Conservation (phyloP, 2,113 vertebrate species). For the Anser brachyrhynchus region DNA sequence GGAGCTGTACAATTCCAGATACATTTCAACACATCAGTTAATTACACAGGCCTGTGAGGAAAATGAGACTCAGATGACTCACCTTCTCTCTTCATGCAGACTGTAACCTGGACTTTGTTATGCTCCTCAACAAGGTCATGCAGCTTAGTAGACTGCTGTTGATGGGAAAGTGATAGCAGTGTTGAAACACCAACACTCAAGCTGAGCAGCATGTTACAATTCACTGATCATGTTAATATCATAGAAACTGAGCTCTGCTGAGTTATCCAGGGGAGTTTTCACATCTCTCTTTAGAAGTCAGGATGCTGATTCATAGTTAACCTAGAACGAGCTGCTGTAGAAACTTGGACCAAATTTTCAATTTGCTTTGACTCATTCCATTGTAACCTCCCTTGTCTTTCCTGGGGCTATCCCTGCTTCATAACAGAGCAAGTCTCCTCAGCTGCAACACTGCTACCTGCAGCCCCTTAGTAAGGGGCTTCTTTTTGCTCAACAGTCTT, state of each 20-base stretch:
- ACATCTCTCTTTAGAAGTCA: background rate
- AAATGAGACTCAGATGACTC: background rate
- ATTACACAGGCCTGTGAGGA: background rate
- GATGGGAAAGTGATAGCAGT: background rate
- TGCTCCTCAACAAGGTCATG: conserved; percentile 67
- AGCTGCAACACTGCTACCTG: background rate
- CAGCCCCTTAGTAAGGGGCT: background rate
- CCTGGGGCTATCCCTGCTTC: background rate
- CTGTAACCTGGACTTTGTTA: conserved; percentile 69
- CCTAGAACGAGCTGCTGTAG: background rate
- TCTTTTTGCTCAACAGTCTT: background rate
- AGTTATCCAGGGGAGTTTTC: background rate
- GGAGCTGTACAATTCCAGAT: background rate
- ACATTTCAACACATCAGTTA: background rate
- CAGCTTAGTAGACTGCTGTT: conserved; percentile 72
- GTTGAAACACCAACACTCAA: background rate
- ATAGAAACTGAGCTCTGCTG: background rate
- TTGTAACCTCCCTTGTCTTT: background rate
- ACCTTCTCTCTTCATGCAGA: conserved; percentile 60
- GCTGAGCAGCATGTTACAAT: background rate
- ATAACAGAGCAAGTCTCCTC: background rate
- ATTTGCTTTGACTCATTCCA: rapidly evolving
- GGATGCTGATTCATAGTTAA: background rate
- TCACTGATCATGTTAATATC: background rate
- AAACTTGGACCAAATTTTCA: background rate